Conservation (phyloP, 2,888 invertebrate species). For the Lasiommata megera region DNA sequence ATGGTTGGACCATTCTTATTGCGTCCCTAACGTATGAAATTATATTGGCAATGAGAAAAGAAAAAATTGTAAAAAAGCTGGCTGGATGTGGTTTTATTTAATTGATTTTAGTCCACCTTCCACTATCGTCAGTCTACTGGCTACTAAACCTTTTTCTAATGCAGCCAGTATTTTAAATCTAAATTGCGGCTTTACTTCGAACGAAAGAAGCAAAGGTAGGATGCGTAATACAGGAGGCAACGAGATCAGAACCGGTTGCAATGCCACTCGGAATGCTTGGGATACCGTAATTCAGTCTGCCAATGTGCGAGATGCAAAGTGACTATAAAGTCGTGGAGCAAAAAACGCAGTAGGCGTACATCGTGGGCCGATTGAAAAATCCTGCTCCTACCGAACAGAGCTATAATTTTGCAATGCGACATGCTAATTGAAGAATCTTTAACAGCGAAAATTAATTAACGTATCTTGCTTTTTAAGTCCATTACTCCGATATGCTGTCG, state of each 20-base stretch:
- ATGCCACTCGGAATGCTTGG: constrained; percentile 12
- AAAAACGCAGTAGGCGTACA: neutral
- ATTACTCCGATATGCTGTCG: neutral
- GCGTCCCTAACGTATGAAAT: too few species aligned
- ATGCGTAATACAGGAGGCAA: constrained; percentile 23
- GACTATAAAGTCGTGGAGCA: neutral
- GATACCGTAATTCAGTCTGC: constrained; percentile 9
- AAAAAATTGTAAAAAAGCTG: too few species aligned
- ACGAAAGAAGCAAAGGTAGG: constrained; percentile 29
- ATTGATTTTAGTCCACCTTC: too few species aligned
- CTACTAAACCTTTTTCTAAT: too few species aligned
- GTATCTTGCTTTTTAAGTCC: neutral
- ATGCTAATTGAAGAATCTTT: neutral
- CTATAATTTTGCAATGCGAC: constrained; percentile 1
- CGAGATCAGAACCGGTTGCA: constrained; percentile 19
- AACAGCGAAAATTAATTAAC: neutral
- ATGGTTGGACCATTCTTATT: too few species aligned
- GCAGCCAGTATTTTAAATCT: too few species aligned
- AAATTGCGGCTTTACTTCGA: too few species aligned
- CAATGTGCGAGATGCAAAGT: constrained; percentile 13
- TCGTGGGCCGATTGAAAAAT: constrained; percentile 1
- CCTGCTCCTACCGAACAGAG: neutral
- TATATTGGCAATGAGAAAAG: too few species aligned
- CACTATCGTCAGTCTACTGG: too few species aligned
- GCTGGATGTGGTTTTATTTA: too few species aligned